Evolutionary conservation across 2,888 invertebrate genomes (phyloP), one percentile per base, ranked within the genome.

Genomic region (Rhaphigaster nebulosa): DNA sequence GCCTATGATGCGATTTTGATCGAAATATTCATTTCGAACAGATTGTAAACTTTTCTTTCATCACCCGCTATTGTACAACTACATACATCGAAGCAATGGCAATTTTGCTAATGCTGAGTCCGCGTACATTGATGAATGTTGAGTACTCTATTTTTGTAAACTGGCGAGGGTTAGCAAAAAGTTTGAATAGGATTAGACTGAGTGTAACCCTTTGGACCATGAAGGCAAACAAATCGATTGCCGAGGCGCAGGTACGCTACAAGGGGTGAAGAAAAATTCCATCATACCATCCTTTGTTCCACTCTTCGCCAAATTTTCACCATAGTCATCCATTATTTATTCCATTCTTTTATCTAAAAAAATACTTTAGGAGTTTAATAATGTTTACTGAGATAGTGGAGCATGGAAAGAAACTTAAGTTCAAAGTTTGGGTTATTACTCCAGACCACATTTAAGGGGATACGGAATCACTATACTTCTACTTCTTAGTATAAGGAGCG

Each of bases 161-260:
- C 29, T 70, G 1, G 1, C 13, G 34, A 34, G 70, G 70, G 70
- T 70, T 70, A 34, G 70, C 70, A 70, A 70, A 70, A 70, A 70
- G 70, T 70, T 70, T 70, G 70, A 70, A 70, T 70, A 34, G 34
- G 34, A 34, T 34, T 70, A 34, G 34, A 20, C 5, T 34, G 70
- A 70, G 70, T 70, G 34, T 34, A 65, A 70, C 70, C 34, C 70
- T 34, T 70, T 70, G n/a, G 70, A 70, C 70, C 70, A 34, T 70
- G 34, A 70, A 70, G 70, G 70, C 70, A 70, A 70, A 70, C 29
- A 70, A 70, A 70, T 70, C 70, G 70, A 70, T 70, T 4, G 70
- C 1, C 6, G 34, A 34, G 23, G 34, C 29, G 4, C 29, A 70
- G 70, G 29, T 70, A 29, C 70, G 12, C 34, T 20, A 6, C 34